Conservation (phyloP, 2,797 vertebrate genomes). For the Apogon hyalosoma region DNA sequence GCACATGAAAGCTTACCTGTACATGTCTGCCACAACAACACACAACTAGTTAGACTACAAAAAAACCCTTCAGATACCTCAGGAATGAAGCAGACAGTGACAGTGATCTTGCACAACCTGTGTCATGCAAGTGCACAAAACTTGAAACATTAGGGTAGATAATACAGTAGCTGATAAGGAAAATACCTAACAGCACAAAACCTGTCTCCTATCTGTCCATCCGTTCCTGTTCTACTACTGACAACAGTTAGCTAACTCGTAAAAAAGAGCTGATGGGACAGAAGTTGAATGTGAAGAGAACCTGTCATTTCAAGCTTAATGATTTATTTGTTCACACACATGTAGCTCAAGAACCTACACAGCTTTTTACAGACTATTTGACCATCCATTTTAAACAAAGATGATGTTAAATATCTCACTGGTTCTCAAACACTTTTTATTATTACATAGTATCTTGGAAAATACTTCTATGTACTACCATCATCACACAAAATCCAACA, state of each 20-base stretch:
- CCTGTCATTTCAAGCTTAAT: too few relatives aligned
- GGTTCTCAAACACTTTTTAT: too few relatives aligned
- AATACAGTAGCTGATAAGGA: conserved; percentile 20
- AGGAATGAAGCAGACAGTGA: neutral
- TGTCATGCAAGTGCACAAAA: neutral
- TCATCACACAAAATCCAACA: too few relatives aligned
- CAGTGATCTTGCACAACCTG: neutral
- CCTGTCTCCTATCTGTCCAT: conserved; percentile 28
- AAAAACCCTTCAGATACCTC: conserved; percentile 4
- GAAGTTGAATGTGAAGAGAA: too few relatives aligned
- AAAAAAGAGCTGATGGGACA: too few relatives aligned
- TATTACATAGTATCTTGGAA: too few relatives aligned
- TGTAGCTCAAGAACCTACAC: too few relatives aligned
- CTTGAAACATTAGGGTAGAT: neutral
- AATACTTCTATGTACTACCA: too few relatives aligned
- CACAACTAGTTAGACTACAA: neutral
- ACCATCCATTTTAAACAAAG: too few relatives aligned
- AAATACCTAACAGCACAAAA: conserved; percentile 21
- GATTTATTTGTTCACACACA: too few relatives aligned
- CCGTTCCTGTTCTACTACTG: conserved; percentile 4
- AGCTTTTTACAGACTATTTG: too few relatives aligned
- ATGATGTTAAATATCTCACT: too few relatives aligned
- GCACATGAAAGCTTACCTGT: neutral
- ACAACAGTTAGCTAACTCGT: conserved; percentile 20
- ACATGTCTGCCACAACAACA: neutral